Conservation (phyloP, 2,888 invertebrate species). For the Tortricodes alternella region DNA sequence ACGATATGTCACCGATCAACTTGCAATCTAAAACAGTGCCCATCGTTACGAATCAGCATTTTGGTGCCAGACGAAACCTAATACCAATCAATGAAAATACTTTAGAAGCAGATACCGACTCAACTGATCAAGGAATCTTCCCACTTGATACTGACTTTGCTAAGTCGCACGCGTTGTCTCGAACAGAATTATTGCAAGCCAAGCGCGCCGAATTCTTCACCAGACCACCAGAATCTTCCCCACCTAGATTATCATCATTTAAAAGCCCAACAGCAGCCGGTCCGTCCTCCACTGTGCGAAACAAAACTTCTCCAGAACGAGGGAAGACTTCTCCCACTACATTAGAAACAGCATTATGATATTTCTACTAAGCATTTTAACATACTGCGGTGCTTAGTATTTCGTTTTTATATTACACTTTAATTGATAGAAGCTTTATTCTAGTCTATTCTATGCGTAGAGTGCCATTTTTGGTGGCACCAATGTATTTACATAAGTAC, state of each 20-base stretch:
- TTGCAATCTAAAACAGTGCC: constrained; percentile 72
- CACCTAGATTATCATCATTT: constrained; percentile 69
- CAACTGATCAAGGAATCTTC: constrained; percentile 70
- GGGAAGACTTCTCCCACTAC: constrained; percentile 77
- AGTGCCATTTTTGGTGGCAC: constrained; percentile 70
- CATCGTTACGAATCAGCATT: constrained; percentile 75
- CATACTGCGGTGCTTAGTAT: constrained; percentile 62
- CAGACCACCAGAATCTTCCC: constrained; percentile 62
- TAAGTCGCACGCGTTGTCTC: constrained; percentile 58
- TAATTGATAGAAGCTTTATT: constrained; percentile 79
- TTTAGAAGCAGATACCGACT: constrained; percentile 56
- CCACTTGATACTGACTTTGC: constrained; percentile 69
- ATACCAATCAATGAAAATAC: constrained; percentile 70
- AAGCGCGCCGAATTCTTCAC: constrained; percentile 84
- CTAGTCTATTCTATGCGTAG: constrained; percentile 76
- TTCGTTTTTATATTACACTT: constrained; percentile 49
- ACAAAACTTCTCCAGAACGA: constrained; percentile 64
- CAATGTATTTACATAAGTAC: constrained; percentile 49
- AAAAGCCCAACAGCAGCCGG: constrained; percentile 55
- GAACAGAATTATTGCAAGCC: constrained; percentile 82
- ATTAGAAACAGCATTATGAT: constrained; percentile 86
- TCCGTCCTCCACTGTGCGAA: constrained; percentile 44
- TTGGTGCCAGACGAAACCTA: constrained; percentile 72
- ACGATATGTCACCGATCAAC: constrained; percentile 59
- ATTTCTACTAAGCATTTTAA: constrained; percentile 38